Evolutionary conservation across 2,888 invertebrate genomes (phyloP), one percentile per base, ranked within the genome.

Genomic region (Eurytoma californica): DNA sequence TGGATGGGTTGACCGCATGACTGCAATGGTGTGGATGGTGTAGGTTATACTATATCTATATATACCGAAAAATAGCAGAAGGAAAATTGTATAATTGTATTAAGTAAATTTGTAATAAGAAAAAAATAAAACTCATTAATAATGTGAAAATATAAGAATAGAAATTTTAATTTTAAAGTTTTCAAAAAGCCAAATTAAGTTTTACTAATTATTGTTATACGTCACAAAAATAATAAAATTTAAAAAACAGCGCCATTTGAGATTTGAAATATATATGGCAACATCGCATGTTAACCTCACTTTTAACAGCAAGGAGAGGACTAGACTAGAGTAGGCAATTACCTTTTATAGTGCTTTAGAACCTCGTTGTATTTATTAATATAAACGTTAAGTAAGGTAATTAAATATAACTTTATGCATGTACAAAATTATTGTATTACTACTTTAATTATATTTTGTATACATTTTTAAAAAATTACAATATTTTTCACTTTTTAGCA

Each of bases 321-420:
- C 18, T 39, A n/a, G 24, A 24, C 24, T 24, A 2, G 24, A 24
- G 24, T 24, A 24, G 24, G 24, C 24, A 24, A 24, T 63, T 3
- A 18, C 63, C 63, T 63, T 63, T 63, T 63, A 63, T 63, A 63
- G 63, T 63, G 47, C 47, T 63, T 47, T 39, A 63, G 63, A 63
- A 39, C 9, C 30, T 30, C 39, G 14, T 13, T 63, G 30, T 39
- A 47, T 39, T 30, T 63, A 47, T 47, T 63, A 63, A 63, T 18
- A 63, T 9, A 39, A 63, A 63, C 30, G 18, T 39, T 39, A 3
- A 47, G 3, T 63, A n/a, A 63, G 63, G 63, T 63, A 63, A 63
- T 63, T 63, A 47, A 9, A 47, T 47, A 53, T 14, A n/a, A n/a
- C 13, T 16, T 4, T 1, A 53, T 53, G n/a, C n/a, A 39, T 63